A percentile compares a stretch with the other conserved stretches of the same genome.
Conservation (phyloP, 2,113 vertebrate species). For the Neoarius graeffei region DNA sequence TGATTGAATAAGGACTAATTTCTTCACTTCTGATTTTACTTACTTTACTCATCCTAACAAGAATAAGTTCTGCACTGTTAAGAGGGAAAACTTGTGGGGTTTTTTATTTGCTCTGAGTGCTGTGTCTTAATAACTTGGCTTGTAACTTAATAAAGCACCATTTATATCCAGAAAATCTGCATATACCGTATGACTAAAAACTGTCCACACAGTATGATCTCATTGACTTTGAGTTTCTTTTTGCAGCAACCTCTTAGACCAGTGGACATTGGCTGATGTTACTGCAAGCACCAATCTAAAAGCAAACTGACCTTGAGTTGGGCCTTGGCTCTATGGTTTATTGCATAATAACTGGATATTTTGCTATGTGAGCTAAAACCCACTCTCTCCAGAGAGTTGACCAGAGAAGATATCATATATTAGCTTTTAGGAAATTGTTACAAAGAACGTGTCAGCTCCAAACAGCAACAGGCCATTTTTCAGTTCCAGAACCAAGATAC, state of each 20-base stretch:
- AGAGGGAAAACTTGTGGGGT: neutral
- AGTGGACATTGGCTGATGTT: neutral
- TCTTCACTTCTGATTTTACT: neutral
- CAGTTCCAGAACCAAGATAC: neutral
- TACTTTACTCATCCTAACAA: neutral
- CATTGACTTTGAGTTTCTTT: neutral
- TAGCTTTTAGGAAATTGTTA: neutral
- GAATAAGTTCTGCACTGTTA: neutral
- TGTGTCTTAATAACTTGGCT: neutral
- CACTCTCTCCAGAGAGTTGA: neutral
- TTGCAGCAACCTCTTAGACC: neutral
- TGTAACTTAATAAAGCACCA: neutral
- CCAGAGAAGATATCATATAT: neutral
- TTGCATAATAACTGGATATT: conserved; percentile 6
- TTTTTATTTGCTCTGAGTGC: neutral
- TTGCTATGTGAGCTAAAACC: neutral
- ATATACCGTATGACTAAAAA: neutral
- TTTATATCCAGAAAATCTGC: neutral
- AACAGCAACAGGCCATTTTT: neutral
- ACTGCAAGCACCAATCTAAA: neutral
- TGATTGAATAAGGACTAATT: neutral
- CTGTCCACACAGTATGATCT: neutral
- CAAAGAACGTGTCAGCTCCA: neutral
- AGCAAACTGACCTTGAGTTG: neutral
- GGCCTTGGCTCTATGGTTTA: neutral